A percentile compares a stretch with the other conserved stretches of the same genome.
Conservation (phyloP, 2,113 vertebrate genomes). For the Prolemur simus region DNA sequence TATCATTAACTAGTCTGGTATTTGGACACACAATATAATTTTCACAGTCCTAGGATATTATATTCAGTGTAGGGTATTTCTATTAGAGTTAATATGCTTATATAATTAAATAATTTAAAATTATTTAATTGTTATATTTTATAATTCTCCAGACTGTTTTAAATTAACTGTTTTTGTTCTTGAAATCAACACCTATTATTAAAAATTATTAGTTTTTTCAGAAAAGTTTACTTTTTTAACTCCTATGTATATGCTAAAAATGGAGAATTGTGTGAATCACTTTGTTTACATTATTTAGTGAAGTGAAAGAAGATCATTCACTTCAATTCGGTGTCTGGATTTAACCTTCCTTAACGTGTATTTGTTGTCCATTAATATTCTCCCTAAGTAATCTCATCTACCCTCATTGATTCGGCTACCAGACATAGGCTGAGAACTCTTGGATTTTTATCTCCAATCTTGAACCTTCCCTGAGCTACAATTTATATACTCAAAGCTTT, state of each 20-base stretch:
- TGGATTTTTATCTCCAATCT: not conserved
- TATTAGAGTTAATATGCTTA: slow-evolving; percentile 8
- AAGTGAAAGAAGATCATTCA: not conserved
- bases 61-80: not conserved
- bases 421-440: not conserved
- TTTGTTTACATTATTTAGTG: not conserved
- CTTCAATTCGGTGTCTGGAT: not conserved
- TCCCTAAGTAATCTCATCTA: not conserved
- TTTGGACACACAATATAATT: not conserved
- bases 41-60: not conserved
- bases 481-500: not conserved
- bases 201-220: not conserved
- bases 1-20: not conserved
- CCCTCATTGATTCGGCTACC: not conserved
- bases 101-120: not conserved
- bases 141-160: not conserved
- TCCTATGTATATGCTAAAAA: not conserved
- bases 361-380: not conserved
- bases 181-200: not conserved
- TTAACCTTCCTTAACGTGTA: not conserved
- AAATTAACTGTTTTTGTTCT: not conserved
- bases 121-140: not conserved
- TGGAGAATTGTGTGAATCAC: not conserved
- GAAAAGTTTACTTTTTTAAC: not conserved
- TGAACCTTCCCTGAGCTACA: not conserved